phyloP scores from a whole-genome alignment of 2,113 vertebrate genomes.

The Hyperoodon ampullatus region DNA sequence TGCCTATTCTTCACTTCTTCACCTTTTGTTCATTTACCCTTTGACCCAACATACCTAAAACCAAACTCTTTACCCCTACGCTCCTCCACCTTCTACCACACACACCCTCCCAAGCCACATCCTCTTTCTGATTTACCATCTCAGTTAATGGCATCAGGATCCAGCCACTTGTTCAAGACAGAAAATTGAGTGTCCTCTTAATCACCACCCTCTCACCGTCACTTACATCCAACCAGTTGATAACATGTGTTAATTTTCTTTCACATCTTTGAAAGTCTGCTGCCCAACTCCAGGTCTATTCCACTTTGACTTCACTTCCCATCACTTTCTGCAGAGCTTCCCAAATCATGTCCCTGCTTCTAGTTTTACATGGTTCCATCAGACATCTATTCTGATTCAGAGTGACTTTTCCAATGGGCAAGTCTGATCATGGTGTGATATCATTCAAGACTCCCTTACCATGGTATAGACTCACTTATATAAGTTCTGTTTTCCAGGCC shows the following conservation, averaged over 20 bases:
- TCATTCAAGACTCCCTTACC: background rate
- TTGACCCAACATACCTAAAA: background rate
- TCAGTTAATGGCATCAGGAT: background rate
- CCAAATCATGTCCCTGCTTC: background rate
- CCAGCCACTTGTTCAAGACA: background rate
- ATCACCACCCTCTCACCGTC: background rate
- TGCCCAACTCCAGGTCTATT: background rate
- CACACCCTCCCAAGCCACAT: background rate
- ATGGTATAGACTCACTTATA: background rate
- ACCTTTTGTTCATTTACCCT: background rate
- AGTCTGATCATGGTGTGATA: background rate
- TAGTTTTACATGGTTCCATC: background rate
- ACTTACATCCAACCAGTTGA: background rate
- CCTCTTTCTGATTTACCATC: constrained; percentile 37
- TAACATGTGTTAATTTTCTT: background rate
- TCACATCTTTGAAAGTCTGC: background rate
- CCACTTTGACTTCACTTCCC: background rate
- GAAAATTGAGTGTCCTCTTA: background rate
- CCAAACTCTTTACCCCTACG: background rate
- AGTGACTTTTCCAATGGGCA: background rate
- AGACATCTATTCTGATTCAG: background rate
- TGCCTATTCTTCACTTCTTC: background rate
- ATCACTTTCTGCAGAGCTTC: background rate
- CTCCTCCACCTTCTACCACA: background rate
- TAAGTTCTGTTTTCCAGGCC: background rate